These are phyloP conservation scores for Paracanthobrama guichenoti DNA, from an alignment of 2,113 vertebrate genomes.

Conservation along the genomic window DNA sequence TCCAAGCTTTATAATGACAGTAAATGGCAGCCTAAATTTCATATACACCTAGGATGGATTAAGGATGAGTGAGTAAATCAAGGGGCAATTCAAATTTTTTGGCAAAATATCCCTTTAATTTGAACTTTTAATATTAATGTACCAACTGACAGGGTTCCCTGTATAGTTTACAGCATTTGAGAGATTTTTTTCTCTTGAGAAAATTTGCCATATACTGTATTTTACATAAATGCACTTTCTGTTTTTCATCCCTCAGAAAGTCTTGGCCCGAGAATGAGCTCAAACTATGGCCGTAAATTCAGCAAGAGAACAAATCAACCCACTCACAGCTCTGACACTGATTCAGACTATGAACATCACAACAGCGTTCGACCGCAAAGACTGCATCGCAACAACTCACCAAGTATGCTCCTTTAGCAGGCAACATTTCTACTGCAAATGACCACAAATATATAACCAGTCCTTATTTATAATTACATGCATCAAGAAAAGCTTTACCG, in stretches of 20 bases:
- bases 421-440: not conserved
- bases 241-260: not conserved
- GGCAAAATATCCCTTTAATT: no score
- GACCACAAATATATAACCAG: not conserved
- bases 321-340: slow-evolving; percentile 10
- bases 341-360: slow-evolving; percentile 53
- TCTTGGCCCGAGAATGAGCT: not conserved
- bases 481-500: not conserved
- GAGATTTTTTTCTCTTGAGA: no score
- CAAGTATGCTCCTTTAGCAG: slow-evolving; percentile 22
- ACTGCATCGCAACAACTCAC: not conserved
- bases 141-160: no score
- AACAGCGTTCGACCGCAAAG: slow-evolving; percentile 1
- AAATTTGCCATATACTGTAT: no score
- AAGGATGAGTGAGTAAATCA: no score
- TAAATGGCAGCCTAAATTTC: no score
- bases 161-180: no score
- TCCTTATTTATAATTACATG: not conserved
- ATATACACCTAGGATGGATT: no score
- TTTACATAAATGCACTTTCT: not conserved
- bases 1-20: no score
- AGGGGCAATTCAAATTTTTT: no score
- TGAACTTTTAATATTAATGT: no score
- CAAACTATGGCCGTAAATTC: not conserved
- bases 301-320: not conserved